Percentiles rank a stretch among this genome's conserved stretches.
Conservation (phyloP, 2,113 vertebrate species). For the Phaethon lepturus region DNA sequence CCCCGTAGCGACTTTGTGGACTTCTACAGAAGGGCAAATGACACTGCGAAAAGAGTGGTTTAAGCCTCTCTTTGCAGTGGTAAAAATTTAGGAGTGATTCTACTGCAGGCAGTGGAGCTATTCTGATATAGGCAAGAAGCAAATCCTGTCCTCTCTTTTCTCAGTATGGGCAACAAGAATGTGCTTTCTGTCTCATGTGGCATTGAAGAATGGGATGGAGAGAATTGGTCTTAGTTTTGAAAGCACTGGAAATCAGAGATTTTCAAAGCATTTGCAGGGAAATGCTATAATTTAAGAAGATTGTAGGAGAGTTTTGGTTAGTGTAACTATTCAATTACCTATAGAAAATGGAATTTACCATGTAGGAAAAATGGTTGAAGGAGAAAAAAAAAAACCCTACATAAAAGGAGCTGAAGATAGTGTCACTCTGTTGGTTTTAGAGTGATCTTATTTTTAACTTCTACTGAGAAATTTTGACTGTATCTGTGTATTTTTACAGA, state of each 20-base stretch:
- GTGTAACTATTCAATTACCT: constrained; percentile 10
- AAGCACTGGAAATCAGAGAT: constrained; percentile 17
- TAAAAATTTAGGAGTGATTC: neutral
- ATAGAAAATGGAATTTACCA: constrained; percentile 20
- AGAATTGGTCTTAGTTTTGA: constrained; percentile 5
- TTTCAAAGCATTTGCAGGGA: constrained; percentile 29
- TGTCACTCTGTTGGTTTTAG: neutral
- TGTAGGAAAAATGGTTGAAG: neutral
- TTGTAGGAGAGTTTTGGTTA: constrained; percentile 17
- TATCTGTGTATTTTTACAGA: constrained; percentile 16
- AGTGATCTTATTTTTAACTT: constrained; percentile 34
- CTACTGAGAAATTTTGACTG: neutral
- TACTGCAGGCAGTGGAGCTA: neutral
- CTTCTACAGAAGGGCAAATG: neutral
- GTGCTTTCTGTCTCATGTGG: neutral
- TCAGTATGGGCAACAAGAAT: neutral
- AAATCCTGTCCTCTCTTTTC: neutral
- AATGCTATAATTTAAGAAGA: constrained; percentile 40
- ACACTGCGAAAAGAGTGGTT: neutral
- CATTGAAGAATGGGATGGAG: neutral
- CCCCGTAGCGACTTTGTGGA: neutral
- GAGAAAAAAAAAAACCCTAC: neutral
- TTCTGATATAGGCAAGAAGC: neutral
- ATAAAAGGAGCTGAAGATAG: neutral
- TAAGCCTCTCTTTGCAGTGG: neutral